A percentile compares a stretch with the other conserved stretches of the same genome.
phyloP scores from a whole-genome alignment of 2,113 vertebrate species.

The Upupa epops region DNA sequence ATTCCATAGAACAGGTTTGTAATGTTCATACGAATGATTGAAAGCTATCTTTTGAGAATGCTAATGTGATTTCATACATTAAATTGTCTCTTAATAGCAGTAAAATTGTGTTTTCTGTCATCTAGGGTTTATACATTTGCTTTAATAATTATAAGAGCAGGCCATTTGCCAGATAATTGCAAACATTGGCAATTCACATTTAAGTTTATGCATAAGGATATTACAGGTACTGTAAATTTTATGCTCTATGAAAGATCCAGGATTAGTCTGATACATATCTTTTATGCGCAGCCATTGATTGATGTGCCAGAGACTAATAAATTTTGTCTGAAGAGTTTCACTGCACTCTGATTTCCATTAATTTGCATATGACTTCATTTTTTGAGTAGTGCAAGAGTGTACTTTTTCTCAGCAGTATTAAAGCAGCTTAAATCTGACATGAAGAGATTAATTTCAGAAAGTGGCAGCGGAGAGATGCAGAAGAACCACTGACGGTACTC shows the following conservation, averaged over 20 bases:
- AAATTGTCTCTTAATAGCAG: constrained; percentile 49
- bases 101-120: constrained; percentile 49
- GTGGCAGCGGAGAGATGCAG: background rate
- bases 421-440: constrained; percentile 1
- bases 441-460: background rate
- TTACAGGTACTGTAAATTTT: constrained; percentile 39
- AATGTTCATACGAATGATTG: constrained; percentile 23
- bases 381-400: background rate
- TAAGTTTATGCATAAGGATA: constrained; percentile 39
- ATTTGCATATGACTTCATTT: constrained; percentile 61
- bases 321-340: constrained; percentile 48
- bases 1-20: background rate
- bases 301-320: constrained; percentile 43
- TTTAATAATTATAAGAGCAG: constrained; percentile 55
- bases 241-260: constrained; percentile 19
- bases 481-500: background rate
- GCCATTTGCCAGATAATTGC: constrained; percentile 58
- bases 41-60: constrained; percentile 26
- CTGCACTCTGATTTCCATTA: constrained; percentile 18
- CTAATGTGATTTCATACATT: constrained; percentile 39
- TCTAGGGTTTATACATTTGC: constrained; percentile 21
- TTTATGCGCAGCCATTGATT: constrained; percentile 37
- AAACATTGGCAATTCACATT: constrained; percentile 49
- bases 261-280: background rate
- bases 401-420: constrained; percentile 5